These are phyloP conservation scores for Eupithecia abbreviata DNA, from an alignment of 2,888 invertebrate genomes.

Conservation along the genomic window DNA sequence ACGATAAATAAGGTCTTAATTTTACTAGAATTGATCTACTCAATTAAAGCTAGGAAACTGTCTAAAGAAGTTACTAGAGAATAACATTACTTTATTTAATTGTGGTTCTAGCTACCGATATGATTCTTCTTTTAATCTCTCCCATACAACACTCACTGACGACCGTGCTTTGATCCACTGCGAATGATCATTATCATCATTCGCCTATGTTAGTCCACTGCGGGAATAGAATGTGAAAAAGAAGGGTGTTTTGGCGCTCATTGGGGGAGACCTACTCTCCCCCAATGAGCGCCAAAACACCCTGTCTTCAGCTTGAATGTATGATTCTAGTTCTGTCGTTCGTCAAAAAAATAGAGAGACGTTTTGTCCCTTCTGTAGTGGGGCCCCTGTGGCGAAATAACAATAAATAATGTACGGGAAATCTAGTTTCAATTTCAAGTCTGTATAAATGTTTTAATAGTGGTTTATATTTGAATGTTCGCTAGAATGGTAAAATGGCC, in stretches of 20 bases:
- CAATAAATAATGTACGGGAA: not conserved
- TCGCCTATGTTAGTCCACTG: no score
- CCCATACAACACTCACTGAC: no score
- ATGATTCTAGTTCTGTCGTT: not conserved
- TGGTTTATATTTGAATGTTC: constrained; percentile 5
- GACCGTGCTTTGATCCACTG: no score
- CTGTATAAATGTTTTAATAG: not conserved
- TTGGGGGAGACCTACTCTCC: no score
- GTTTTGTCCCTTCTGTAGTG: not conserved
- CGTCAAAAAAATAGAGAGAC: not conserved
- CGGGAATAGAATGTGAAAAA: no score
- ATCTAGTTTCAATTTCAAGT: constrained; percentile 4
- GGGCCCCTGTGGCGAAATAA: not conserved
- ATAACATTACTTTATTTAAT: not conserved
- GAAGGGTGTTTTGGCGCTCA: no score
- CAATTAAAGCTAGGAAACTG: not conserved
- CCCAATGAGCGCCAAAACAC: no score
- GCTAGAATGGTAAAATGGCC: constrained; percentile 1
- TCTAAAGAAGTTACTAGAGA: not conserved
- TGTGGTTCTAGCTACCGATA: not conserved
- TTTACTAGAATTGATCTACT: not conserved
- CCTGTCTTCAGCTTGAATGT: no score
- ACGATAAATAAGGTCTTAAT: constrained; percentile 16
- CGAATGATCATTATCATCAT: no score
- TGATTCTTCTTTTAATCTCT: no score